Evolutionary conservation across 2,888 invertebrate genomes (phyloP), one percentile per base, ranked within the genome.

Genomic region (Eueremaeus valkanovi): DNA sequence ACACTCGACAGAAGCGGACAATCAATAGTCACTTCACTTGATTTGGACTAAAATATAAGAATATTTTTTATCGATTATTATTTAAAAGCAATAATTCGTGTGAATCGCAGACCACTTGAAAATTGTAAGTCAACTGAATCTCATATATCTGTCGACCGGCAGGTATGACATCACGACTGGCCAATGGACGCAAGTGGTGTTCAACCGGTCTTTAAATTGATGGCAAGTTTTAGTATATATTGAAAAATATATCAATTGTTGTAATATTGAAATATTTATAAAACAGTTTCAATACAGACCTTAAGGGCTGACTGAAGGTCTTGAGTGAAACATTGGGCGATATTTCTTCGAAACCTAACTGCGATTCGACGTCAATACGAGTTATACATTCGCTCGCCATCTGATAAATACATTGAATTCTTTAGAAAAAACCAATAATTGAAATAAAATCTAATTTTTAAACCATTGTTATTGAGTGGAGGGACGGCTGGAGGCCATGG

Each of bases 81-180:
- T 11, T 40, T 40, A 27, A 33, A 51, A 63, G 42, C 74, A 55
- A 29, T n/a, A 73, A 49, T n/a, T 61, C 42, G 45, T 36, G 1
- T 61, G 18, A 11, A 45, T 45, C n/a, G 77, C 81, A 80, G 79
- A 83, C 83, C 77, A 94, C 86, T 81, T 90, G 90, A 83, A 98
- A 91, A 82, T 87, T 90, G 84, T 97, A 99, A 0, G 91, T 90
- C 80, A 97, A 87, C 80, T 92, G 85, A 74, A 96, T 86, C 82
- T 94, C 92, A 84, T 95, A 96, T 80, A 97, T 93, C 85, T 95
- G 95, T 74, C 95, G 86, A 63, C 89, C 88, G 13, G 91, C 90
- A 31, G 94, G 93, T 79, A 97, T 89, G 68, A 92, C 86, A 85
- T 98, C 97, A 68, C 97, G 88, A 0, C 81, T 84, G 13, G 90